These are phyloP conservation scores for Rapana venosa DNA, from an alignment of 2,888 invertebrate species.

Conservation along the genomic window DNA sequence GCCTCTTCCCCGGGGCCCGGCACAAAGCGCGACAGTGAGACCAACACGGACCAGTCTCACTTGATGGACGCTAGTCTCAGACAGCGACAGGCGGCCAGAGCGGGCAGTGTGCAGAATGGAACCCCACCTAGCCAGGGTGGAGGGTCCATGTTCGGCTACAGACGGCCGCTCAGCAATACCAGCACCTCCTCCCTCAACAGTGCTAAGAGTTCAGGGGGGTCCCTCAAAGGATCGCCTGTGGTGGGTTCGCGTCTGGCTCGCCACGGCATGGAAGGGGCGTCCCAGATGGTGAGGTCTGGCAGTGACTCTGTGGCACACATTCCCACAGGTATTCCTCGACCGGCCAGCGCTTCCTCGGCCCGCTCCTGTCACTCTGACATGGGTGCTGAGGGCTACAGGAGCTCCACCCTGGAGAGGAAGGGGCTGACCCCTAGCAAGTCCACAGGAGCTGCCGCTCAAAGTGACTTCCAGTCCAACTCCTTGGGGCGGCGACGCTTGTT, in stretches of 20 bases:
- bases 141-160: conserved; percentile 67
- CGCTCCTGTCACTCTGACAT: conserved; percentile 56
- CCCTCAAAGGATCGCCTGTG: conserved; percentile 52
- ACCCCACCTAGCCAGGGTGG: conserved; percentile 58
- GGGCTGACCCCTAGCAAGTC: conserved; percentile 80
- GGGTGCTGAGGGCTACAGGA: conserved; percentile 65
- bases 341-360: conserved; percentile 57
- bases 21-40: conserved; percentile 73
- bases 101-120: conserved; percentile 50
- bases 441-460: conserved; percentile 63
- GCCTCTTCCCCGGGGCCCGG: conserved; percentile 37
- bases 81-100: conserved; percentile 65
- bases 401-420: conserved; percentile 81
- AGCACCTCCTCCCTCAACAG: conserved; percentile 72
- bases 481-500: conserved; percentile 72
- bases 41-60: conserved; percentile 75
- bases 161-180: conserved; percentile 75
- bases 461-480: conserved; percentile 74
- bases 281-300: conserved; percentile 52
- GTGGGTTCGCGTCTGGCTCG: conserved; percentile 67
- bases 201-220: conserved; percentile 64
- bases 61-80: conserved; percentile 70
- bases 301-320: conserved; percentile 41
- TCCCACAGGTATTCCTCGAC: conserved; percentile 60
- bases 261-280: conserved; percentile 62